Conservation (phyloP, 1,140 invertebrate species). For the Trichomalopsis sarcophagae region DNA sequence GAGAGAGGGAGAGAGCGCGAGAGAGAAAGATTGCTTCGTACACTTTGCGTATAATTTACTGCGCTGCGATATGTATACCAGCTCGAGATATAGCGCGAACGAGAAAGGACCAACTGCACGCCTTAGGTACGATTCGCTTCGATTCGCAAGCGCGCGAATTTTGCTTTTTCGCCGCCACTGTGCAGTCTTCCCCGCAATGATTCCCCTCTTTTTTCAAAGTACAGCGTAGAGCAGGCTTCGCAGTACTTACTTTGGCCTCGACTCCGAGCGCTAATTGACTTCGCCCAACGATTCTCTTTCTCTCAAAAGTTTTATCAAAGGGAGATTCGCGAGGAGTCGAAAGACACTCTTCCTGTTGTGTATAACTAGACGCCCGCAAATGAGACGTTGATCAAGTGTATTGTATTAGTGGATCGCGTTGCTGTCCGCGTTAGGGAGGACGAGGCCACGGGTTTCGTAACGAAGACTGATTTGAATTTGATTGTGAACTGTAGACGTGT, state of each 20-base stretch:
- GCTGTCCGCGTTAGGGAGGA: not conserved
- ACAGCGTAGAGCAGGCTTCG: not conserved
- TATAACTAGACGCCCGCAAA: not conserved
- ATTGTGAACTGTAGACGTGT: too few species aligned
- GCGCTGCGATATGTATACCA: constrained; percentile 70
- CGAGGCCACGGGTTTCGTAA: too few species aligned
- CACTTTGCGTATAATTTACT: constrained; percentile 76
- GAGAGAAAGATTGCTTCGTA: constrained; percentile 69
- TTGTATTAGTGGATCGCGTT: not conserved
- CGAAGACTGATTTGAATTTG: too few species aligned
- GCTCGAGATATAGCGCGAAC: constrained; percentile 63
- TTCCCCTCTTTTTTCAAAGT: too few species aligned
- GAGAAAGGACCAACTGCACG: not conserved
- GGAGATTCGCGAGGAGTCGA: not conserved
- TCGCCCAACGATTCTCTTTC: not conserved
- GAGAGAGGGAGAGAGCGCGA: constrained; percentile 29
- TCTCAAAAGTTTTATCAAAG: constrained; percentile 15
- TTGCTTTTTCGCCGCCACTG: not conserved
- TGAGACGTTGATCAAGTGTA: constrained; percentile 24
- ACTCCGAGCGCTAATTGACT: not conserved
- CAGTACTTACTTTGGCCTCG: not conserved
- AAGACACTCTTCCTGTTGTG: not conserved
- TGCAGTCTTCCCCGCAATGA: not conserved
- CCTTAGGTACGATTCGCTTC: constrained; percentile 7
- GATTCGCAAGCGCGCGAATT: constrained; percentile 25